phyloP scores from a whole-genome alignment of 2,113 vertebrate genomes.

The Eublepharis macularius region DNA sequence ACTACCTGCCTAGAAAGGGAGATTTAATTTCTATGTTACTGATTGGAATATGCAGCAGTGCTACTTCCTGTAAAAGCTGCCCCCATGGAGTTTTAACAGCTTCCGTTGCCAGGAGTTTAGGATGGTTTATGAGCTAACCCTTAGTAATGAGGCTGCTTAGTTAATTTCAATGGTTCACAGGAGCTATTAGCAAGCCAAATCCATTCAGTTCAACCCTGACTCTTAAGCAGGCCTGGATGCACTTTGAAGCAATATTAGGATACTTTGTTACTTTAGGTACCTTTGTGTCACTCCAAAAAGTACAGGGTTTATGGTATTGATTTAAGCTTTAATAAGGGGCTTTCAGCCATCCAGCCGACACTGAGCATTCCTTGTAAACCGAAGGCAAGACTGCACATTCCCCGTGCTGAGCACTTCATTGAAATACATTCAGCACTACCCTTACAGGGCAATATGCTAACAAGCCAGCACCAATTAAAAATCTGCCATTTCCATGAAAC shows the following conservation, averaged over 20 bases:
- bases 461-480: constrained; percentile 59
- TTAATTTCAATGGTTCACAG: constrained; percentile 12
- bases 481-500: constrained; percentile 32
- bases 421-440: constrained; percentile 19
- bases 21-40: background rate
- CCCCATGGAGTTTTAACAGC: constrained; percentile 17
- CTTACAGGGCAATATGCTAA: constrained; percentile 43
- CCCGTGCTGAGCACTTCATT: constrained; percentile 16
- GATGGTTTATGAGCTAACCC: constrained; percentile 1
- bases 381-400: background rate
- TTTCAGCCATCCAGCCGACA: constrained; percentile 33
- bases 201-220: background rate
- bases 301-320: constrained; percentile 22
- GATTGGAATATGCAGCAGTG: background rate
- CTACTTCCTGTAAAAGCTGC: constrained; percentile 8
- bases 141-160: background rate
- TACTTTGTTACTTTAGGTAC: constrained; percentile 54
- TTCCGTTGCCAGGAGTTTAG: background rate
- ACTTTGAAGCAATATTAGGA: background rate
- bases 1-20: background rate
- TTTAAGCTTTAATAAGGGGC: constrained; percentile 61
- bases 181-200: background rate
- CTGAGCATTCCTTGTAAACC: rapidly evolving
- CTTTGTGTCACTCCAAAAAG: constrained; percentile 44
- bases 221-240: background rate